Evolutionary conservation across 1,140 invertebrate genomes (phyloP).

Genomic region (Whitmania pigra): DNA sequence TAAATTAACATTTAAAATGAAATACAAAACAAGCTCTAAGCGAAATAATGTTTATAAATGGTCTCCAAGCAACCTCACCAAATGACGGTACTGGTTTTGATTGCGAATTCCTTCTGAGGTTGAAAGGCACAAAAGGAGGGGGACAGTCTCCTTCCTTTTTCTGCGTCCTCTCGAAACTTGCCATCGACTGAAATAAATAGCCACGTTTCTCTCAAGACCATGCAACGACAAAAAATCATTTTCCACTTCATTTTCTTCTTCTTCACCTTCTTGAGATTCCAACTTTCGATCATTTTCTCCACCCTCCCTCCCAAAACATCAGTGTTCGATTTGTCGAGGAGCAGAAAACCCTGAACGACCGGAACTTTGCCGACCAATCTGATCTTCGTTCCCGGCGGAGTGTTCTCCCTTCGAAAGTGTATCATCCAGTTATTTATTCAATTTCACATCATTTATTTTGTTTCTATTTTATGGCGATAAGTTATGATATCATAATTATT

Average conservation of each 20-base stretch:
- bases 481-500: not conserved
- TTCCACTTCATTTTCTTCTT: conserved; percentile 11
- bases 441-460: not conserved
- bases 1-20: not conserved
- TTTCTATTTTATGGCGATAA: too few relatives aligned
- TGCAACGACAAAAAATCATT: conserved; percentile 9
- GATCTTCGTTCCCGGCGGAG: conserved; percentile 64
- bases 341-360: conserved; percentile 56
- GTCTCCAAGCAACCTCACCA: not conserved
- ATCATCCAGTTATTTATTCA: not conserved
- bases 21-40: not conserved
- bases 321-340: conserved; percentile 55
- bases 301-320: conserved; percentile 67
- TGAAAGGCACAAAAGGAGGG: conserved; percentile 82
- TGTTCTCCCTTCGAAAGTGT: conserved; percentile 49
- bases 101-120: conserved; percentile 52
- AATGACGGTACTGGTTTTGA: too few relatives aligned
- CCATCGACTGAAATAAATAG: conserved; percentile 50
- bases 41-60: not conserved
- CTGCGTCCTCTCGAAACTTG: conserved; percentile 48
- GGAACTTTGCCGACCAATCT: conserved; percentile 44
- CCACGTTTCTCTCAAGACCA: not conserved
- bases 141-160: conserved; percentile 54
- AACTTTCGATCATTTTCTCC: conserved; percentile 67
- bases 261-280: conserved; percentile 64